Evolutionary conservation across 1,140 invertebrate genomes (phyloP).

Genomic region (Leguminivora glycinivorella): DNA sequence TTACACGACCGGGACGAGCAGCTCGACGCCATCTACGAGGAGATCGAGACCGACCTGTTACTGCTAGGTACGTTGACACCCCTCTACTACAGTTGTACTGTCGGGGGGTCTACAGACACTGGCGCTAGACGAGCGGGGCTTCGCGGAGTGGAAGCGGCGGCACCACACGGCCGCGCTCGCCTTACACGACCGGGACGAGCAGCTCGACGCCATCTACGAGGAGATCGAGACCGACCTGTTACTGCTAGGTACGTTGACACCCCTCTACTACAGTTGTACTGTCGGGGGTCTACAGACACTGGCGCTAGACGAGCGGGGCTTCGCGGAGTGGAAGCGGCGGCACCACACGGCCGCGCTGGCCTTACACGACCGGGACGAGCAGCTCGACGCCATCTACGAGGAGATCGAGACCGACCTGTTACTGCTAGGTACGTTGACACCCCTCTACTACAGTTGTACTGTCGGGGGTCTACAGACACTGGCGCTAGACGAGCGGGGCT

Average conservation of each 20-base stretch:
- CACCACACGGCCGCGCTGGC: constrained; percentile 94
- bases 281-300: constrained; percentile 87
- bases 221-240: constrained; percentile 98
- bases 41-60: constrained; percentile 96
- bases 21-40: constrained; percentile 96
- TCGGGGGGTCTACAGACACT: constrained; percentile 95
- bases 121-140: too few relatives aligned
- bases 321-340: constrained; percentile 93
- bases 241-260: constrained; percentile 84
- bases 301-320: constrained; percentile 89
- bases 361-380: constrained; percentile 92
- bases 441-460: not conserved
- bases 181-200: constrained; percentile 94
- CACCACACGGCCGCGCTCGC: too few relatives aligned
- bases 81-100: not conserved
- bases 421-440: constrained; percentile 83
- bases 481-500: too few relatives aligned
- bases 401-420: constrained; percentile 97
- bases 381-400: constrained; percentile 95
- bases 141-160: too few relatives aligned
- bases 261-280: too few relatives aligned
- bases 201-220: constrained; percentile 96
- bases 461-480: constrained; percentile 94
- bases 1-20: constrained; percentile 94
- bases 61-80: constrained; percentile 83